These are phyloP conservation scores for Zaprionus nigranus DNA, from an alignment of 1,140 invertebrate genomes.

Conservation along the genomic window DNA sequence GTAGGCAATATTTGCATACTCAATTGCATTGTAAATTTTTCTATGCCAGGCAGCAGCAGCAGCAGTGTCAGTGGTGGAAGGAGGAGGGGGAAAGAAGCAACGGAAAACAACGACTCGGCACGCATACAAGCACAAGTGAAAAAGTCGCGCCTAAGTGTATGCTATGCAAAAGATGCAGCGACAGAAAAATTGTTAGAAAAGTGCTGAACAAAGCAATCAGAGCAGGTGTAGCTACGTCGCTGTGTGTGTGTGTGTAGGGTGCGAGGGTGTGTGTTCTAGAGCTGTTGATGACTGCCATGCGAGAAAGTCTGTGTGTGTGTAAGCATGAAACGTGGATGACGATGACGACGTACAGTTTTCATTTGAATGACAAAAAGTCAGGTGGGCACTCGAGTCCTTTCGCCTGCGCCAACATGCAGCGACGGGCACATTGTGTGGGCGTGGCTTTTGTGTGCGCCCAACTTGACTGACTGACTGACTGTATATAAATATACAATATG, in stretches of 20 bases:
- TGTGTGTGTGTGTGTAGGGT: constrained; percentile 28
- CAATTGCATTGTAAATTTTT: constrained; percentile 83
- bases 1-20: constrained; percentile 83
- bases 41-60: constrained; percentile 59
- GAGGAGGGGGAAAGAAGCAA: background rate
- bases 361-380: constrained; percentile 84
- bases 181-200: constrained; percentile 76
- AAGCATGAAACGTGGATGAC: constrained; percentile 7
- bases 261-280: constrained; percentile 12
- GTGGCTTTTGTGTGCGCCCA: constrained; percentile 63
- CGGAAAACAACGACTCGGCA: constrained; percentile 30
- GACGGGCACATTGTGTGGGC: constrained; percentile 44
- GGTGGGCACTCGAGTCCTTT: constrained; percentile 76
- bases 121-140: constrained; percentile 47
- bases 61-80: background rate
- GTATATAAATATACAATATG: constrained; percentile 81
- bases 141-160: constrained; percentile 78
- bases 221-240: constrained; percentile 53
- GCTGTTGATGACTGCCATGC: constrained; percentile 36
- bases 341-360: constrained; percentile 80
- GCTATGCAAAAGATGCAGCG: constrained; percentile 74
- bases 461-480: constrained; percentile 72
- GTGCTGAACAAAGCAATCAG: constrained; percentile 81
- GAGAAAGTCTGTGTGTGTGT: constrained; percentile 4
- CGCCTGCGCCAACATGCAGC: constrained; percentile 19